Conservation (phyloP, 1,140 invertebrate species). For the Drosophila insularis region DNA sequence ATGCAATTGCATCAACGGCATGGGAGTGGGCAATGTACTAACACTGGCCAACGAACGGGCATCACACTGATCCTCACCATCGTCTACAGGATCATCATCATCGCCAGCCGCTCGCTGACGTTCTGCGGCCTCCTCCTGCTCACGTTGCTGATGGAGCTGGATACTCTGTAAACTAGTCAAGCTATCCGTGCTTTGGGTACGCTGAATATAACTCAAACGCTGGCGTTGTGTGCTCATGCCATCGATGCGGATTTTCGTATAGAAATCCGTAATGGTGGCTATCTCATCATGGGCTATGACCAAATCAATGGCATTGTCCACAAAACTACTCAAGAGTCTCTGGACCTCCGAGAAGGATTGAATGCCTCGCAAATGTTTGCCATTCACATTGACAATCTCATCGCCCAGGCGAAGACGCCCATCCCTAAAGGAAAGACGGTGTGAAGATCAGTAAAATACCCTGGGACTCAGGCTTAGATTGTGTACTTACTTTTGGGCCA, state of each 20-base stretch:
- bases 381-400: conserved; percentile 94
- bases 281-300: conserved; percentile 85
- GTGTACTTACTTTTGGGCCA: conserved; percentile 88
- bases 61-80: conserved; percentile 58
- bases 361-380: conserved; percentile 89
- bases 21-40: conserved; percentile 67
- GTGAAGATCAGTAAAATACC: background rate
- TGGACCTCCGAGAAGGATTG: conserved; percentile 86
- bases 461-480: background rate
- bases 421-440: conserved; percentile 84
- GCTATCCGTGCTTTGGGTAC: conserved; percentile 75
- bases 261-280: conserved; percentile 76
- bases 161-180: conserved; percentile 71
- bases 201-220: conserved; percentile 65
- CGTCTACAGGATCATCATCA: conserved; percentile 9
- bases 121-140: conserved; percentile 33
- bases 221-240: conserved; percentile 62
- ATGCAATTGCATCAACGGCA: conserved; percentile 69
- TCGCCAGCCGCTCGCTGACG: conserved; percentile 9
- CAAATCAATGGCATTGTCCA: conserved; percentile 84
- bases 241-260: conserved; percentile 80
- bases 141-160: conserved; percentile 30
- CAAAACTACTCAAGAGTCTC: conserved; percentile 82
- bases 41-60: conserved; percentile 70
- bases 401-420: conserved; percentile 91